Evolutionary conservation across 1,140 invertebrate genomes (phyloP).

Genomic region (Calliphora vicina): DNA sequence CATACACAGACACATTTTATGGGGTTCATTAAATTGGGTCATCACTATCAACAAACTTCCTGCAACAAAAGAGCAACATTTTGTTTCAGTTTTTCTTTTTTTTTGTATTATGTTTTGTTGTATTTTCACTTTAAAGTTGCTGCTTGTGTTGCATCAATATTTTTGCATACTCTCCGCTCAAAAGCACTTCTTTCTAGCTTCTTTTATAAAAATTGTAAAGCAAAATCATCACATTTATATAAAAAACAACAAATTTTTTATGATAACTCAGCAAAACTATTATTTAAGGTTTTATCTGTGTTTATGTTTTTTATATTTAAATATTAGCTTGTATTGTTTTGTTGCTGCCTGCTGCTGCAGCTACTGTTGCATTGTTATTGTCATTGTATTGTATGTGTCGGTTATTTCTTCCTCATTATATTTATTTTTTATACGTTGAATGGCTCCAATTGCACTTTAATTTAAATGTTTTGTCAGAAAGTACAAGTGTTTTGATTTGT

Average conservation of each 20-base stretch:
- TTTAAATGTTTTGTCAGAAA: background rate
- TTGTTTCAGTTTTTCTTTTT: too few relatives aligned
- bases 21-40: conserved; percentile 15
- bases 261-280: conserved; percentile 12
- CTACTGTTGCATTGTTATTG: background rate
- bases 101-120: too few relatives aligned
- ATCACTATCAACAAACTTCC: conserved; percentile 12
- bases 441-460: background rate
- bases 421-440: background rate
- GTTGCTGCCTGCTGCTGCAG: background rate
- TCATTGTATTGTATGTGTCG: background rate
- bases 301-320: background rate
- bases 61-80: conserved; percentile 5
- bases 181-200: background rate
- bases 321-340: background rate
- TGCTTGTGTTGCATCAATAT: background rate
- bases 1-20: background rate
- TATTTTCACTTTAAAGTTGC: background rate
- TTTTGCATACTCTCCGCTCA: background rate
- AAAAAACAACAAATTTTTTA: background rate
- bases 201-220: background rate
- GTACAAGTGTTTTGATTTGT: background rate
- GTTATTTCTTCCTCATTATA: background rate
- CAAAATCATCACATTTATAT: background rate
- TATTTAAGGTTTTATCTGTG: background rate